Conservation (phyloP, 2,888 invertebrate species). For the Dynastes maya region DNA sequence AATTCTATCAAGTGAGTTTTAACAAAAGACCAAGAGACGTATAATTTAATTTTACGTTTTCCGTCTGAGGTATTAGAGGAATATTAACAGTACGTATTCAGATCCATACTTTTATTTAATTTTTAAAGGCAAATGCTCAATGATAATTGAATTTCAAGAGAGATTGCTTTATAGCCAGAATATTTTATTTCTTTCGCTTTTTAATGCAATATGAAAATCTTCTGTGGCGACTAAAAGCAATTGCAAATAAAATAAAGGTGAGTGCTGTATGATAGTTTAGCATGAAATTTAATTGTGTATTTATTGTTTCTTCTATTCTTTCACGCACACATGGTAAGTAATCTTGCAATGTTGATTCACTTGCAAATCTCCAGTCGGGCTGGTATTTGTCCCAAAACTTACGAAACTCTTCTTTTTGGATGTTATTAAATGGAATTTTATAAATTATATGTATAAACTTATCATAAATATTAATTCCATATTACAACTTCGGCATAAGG, state of each 20-base stretch:
- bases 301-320: too few relatives aligned
- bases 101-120: slow-evolving; percentile 24
- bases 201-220: background rate
- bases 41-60: slow-evolving; percentile 44
- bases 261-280: background rate
- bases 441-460: too few relatives aligned
- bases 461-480: too few relatives aligned
- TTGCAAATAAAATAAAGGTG: background rate
- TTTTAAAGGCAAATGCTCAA: slow-evolving; percentile 34
- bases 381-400: too few relatives aligned
- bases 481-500: too few relatives aligned
- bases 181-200: slow-evolving; percentile 2
- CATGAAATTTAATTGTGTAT: too few relatives aligned
- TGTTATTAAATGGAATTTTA: too few relatives aligned
- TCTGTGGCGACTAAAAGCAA: slow-evolving; percentile 1
- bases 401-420: too few relatives aligned
- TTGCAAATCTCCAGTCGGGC: too few relatives aligned
- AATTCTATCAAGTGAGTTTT: slow-evolving; percentile 36
- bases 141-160: slow-evolving; percentile 18
- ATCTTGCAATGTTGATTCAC: too few relatives aligned
- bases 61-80: slow-evolving; percentile 35
- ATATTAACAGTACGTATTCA: slow-evolving; percentile 10
- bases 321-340: too few relatives aligned
- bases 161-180: background rate
- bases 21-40: slow-evolving; percentile 35